Base-by-base conservation (phyloP, 2,113 vertebrate species). In the Ancistrus triradiatus region DNA sequence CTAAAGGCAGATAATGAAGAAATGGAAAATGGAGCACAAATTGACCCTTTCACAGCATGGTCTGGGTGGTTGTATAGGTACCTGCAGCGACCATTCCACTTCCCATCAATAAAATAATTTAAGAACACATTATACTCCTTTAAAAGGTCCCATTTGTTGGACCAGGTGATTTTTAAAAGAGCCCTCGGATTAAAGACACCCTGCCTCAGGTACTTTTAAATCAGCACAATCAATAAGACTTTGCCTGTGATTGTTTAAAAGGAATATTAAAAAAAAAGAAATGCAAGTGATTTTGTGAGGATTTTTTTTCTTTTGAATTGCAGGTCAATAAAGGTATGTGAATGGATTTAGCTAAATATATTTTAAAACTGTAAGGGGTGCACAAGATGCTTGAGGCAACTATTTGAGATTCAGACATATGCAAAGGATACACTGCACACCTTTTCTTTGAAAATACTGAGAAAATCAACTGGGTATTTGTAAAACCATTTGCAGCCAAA, bases 141-240 rank as follows among this genome's bases (percentile, higher is more conserved):
- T 92, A 91, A 92, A 91, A 90, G 86, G 87, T 83, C 89, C 92
- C 91, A 93, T 96, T 96, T 96, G 90, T 85, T 90, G 86, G 91
- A 93, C 92, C 95, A 96, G 93, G 94, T 97, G 93, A 96, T 91
- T 93, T 94, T 91, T 93, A 92, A 95, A 93, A 93, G 91, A 95
- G 86, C 86, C 89, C 85, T 86, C 79, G 87, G 93, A 89, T 90
- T 89, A 86, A 84, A 85, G 79, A 87, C 81, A 77, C 87, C 88
- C 80, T 72, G 65, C 86, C 85, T 90, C 88, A 86, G 84, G 84
- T 88, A 83, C 84, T 86, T 87, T 88, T 87, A 90, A 87, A 87
- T 87, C 84, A 84, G 73, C 66, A 59, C 74, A 74, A 86, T 89
- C 86, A 80, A 90, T 90, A 79, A 53, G 79, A 83, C 86, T 88